Conservation (phyloP, 2,888 invertebrate genomes). For the Dorcus hopei region DNA sequence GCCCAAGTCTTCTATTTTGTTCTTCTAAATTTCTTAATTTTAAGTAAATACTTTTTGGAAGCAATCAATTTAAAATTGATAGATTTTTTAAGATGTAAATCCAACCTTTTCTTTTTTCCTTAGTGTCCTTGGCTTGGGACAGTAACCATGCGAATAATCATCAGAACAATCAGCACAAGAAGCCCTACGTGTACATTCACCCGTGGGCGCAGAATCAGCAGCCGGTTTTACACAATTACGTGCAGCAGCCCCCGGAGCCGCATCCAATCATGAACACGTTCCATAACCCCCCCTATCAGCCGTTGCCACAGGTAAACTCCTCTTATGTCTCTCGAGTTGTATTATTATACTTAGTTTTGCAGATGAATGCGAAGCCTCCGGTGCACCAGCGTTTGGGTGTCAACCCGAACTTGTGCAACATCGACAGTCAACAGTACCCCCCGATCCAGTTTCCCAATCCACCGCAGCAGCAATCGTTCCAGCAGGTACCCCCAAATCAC, state of each 20-base stretch:
- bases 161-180: conserved; percentile 11
- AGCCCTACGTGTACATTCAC: conserved; percentile 17
- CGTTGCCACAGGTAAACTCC: conserved; percentile 10
- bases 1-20: background rate
- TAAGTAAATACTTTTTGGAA: too few species aligned
- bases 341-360: conserved; percentile 1
- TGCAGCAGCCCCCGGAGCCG: background rate
- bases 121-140: conserved; percentile 32
- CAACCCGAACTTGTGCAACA: conserved; percentile 11
- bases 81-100: too few species aligned
- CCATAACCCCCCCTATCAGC: conserved; percentile 3
- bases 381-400: conserved; percentile 16
- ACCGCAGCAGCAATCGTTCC: conserved; percentile 13
- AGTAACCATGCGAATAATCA: conserved; percentile 5
- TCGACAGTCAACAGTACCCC: conserved; percentile 1
- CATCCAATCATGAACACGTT: background rate
- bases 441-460: conserved; percentile 11
- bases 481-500: conserved; percentile 10
- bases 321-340: background rate
- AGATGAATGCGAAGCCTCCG: conserved; percentile 8
- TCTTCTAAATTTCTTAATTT: background rate
- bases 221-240: conserved; percentile 8
- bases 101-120: background rate
- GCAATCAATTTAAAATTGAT: too few species aligned
- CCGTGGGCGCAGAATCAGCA: conserved; percentile 18